phyloP scores from a whole-genome alignment of 2,797 vertebrate species.

The Takifugu ocellatus region DNA sequence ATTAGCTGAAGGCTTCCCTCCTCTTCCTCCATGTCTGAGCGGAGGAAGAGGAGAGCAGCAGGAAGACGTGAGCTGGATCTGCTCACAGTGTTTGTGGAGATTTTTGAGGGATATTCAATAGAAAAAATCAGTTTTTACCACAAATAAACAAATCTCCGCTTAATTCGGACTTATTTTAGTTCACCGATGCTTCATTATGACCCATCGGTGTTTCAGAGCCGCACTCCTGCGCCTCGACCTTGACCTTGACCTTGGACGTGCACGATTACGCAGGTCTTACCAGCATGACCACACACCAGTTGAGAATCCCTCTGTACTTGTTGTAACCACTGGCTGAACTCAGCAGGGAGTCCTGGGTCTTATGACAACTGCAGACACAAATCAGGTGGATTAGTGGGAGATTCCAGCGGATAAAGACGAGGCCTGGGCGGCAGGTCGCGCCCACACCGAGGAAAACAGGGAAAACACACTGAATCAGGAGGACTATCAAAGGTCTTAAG shows the following conservation, averaged over 20 bases:
- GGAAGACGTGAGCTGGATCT: conserved; percentile 6
- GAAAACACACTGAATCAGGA: not conserved
- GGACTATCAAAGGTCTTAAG: too few relatives aligned
- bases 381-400: not conserved
- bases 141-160: not conserved
- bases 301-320: conserved; percentile 90
- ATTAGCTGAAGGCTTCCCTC: conserved; percentile 49
- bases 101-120: not conserved
- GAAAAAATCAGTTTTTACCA: not conserved
- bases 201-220: too few relatives aligned
- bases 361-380: conserved; percentile 78
- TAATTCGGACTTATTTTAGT: not conserved
- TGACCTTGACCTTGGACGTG: too few relatives aligned
- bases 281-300: conserved; percentile 95
- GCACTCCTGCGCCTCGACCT: too few relatives aligned
- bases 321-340: conserved; percentile 86
- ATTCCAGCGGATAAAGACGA: too few relatives aligned
- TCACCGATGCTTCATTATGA: too few relatives aligned
- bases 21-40: conserved; percentile 13
- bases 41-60: conserved; percentile 3
- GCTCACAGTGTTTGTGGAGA: not conserved
- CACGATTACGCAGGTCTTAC: conserved; percentile 68
- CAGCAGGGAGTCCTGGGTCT: conserved; percentile 82
- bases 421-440: not conserved
- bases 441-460: not conserved